Evolutionary conservation across 2,113 vertebrate genomes (phyloP), one percentile per base, ranked within the genome.

Genomic region (Pimephales promelas): DNA sequence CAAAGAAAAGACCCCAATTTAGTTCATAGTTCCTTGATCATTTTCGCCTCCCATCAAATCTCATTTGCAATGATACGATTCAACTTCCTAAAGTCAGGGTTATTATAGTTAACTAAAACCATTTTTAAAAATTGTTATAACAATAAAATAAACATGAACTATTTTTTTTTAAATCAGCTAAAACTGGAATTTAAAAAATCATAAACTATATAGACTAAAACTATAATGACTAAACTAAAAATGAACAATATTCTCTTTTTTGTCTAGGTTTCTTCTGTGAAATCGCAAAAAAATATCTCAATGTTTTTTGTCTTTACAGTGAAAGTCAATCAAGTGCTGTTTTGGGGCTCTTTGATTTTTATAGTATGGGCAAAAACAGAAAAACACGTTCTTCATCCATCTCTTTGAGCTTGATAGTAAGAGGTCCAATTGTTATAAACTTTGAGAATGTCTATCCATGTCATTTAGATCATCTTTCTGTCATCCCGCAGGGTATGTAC

Each of bases 401-500:
- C 20, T 4, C 22, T 43, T 43, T 43, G 22, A 70, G 66, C 20
- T 5, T 43, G n/a, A 40, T 24, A 61, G 26, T 61, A 61, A 61
- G 10, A 71, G 68, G 22, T 45, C 36, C 22, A 9, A n/a, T 22
- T 20, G 24, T 49, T 61, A 31, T 40, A 34, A 34, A 36, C 14
- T 71, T 56, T 71, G 31, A 31, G 40, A 73, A 43, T 80, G 45
- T 16, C n/a, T 40, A 9, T 26, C 22, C 16, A 0, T 79, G 34
- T 45, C 56, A 22, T 72, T 61, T 20, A 1, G 28, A 18, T 47
- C 54, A 52, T 78, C 18, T 71, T 9, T 87, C 61, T 77, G 47
- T 66, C 81, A 70, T 86, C 59, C 31, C 36, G 5, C 81, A 99
- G 97, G 97, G 97, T 79, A 99, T 99, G 97, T 99, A 97, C 88